phyloP scores from a whole-genome alignment of 2,888 invertebrate species.

The Cataglyphis rosenhaueri region DNA sequence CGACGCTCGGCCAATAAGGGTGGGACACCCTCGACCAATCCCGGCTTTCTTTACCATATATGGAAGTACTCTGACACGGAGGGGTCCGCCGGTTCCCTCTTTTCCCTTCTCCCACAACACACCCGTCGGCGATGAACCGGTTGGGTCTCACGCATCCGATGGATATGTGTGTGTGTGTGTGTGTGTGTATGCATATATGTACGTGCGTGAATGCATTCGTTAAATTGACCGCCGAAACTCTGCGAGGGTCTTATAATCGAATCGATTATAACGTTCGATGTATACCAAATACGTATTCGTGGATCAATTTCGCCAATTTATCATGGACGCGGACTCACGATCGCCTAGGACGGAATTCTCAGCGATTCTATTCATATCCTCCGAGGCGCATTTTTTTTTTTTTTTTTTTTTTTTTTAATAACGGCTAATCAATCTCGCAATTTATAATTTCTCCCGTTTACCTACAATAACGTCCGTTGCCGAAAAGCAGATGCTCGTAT shows the following conservation, averaged over 20 bases:
- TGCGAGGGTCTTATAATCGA: background rate
- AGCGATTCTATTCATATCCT: background rate
- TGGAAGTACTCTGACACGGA: slow-evolving; percentile 89
- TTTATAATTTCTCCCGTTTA: background rate
- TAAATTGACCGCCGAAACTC: slow-evolving; percentile 64
- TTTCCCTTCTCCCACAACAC: slow-evolving; percentile 43
- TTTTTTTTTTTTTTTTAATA: background rate
- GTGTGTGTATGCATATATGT: slow-evolving; percentile 7
- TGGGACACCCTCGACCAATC: slow-evolving; percentile 88
- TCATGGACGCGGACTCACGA: background rate
- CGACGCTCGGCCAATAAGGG: slow-evolving; percentile 81
- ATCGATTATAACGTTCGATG: background rate
- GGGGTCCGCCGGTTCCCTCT: slow-evolving; percentile 85
- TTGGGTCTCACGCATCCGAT: slow-evolving; percentile 63
- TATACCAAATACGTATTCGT: background rate
- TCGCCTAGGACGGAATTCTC: background rate
- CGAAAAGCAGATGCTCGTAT: background rate
- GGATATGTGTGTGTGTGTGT: background rate
- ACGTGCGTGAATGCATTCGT: slow-evolving; percentile 60
- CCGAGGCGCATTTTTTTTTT: background rate
- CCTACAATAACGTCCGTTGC: background rate
- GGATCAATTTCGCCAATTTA: background rate
- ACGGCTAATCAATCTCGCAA: background rate
- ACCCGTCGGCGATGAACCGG: slow-evolving; percentile 37
- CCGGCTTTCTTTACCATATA: slow-evolving; percentile 92